Percentiles rank a stretch among this genome's conserved stretches.
These are phyloP conservation scores for Uropsilus gracilis DNA, from an alignment of 2,113 vertebrate genomes.

Conservation along the genomic window DNA sequence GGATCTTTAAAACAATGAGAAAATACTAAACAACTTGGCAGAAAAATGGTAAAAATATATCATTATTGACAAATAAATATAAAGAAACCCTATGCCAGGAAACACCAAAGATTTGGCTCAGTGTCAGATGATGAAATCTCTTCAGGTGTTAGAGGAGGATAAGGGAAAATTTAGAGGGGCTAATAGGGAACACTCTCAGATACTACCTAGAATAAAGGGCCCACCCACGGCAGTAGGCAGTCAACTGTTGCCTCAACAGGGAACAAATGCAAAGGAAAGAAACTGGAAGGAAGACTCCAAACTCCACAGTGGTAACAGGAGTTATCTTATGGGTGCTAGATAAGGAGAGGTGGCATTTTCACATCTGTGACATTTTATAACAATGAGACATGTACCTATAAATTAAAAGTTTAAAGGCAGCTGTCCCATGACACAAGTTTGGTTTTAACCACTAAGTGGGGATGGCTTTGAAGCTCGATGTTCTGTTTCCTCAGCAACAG, in stretches of 20 bases:
- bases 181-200: not conserved
- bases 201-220: not conserved
- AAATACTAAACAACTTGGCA: no score
- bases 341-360: no score
- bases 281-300: not conserved
- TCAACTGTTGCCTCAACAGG: not conserved
- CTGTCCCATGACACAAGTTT: not conserved
- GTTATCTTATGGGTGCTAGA: not conserved
- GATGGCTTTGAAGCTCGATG: not conserved
- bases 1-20: no score
- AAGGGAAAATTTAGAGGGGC: not conserved
- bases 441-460: no score
- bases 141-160: no score
- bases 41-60: no score
- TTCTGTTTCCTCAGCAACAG: not conserved
- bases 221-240: not conserved
- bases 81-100: no score
- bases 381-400: not conserved
- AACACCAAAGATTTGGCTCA: no score
- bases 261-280: not conserved
- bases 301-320: not conserved
- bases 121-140: no score
- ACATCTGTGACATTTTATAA: not conserved
- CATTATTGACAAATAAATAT: no score
- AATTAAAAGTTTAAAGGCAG: not conserved